These are phyloP conservation scores for Armadillidium nasatum DNA, from an alignment of 1,140 invertebrate genomes.

Conservation along the genomic window DNA sequence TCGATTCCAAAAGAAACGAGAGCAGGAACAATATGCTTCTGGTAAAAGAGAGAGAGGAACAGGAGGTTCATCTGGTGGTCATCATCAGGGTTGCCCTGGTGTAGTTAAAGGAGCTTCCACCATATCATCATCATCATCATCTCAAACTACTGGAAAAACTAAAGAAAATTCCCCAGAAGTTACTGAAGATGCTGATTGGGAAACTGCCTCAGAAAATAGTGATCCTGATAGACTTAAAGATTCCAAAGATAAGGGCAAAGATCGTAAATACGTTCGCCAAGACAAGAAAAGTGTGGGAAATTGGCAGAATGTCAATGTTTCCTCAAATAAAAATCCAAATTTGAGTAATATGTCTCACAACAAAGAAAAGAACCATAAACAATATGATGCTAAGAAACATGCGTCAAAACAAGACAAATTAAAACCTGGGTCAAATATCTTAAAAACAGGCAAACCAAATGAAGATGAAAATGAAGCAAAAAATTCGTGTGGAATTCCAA, in stretches of 20 bases:
- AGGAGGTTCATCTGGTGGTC: constrained; percentile 27
- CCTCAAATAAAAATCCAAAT: not conserved
- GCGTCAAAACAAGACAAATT: not conserved
- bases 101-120: constrained; percentile 16
- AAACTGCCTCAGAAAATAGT: constrained; percentile 61
- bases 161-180: constrained; percentile 53
- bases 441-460: too few species aligned
- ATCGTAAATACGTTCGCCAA: constrained; percentile 13
- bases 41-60: constrained; percentile 24
- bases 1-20: constrained; percentile 32
- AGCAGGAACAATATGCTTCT: constrained; percentile 30
- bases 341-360: not conserved
- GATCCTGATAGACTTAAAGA: constrained; percentile 50
- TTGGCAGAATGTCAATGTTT: not conserved
- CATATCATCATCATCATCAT: not conserved
- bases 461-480: too few species aligned
- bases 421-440: too few species aligned
- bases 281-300: not conserved
- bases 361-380: not conserved
- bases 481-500: too few species aligned
- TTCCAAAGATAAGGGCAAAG: constrained; percentile 39
- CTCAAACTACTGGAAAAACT: not conserved
- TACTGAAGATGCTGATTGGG: constrained; percentile 56
- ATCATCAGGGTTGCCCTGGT: not conserved
- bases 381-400: not conserved